These are phyloP conservation scores for Cydia strobilella DNA, from an alignment of 1,140 invertebrate species.

Conservation along the genomic window DNA sequence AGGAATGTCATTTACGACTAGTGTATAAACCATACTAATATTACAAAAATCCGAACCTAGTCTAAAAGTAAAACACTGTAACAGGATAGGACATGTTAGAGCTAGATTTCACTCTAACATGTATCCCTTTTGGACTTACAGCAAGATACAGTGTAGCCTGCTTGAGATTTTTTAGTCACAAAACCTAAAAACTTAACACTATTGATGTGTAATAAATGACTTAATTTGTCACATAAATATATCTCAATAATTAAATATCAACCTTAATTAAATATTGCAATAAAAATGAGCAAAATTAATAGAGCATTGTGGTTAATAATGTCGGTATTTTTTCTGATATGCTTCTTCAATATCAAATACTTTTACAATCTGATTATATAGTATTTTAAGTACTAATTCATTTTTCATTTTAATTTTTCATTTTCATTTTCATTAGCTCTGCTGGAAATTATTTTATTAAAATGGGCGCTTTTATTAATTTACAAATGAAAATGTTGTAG, in stretches of 20 bases:
- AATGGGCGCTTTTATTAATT: not conserved
- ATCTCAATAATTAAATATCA: not conserved
- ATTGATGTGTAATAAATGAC: not conserved
- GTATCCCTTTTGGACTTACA: not conserved
- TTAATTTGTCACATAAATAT: not conserved
- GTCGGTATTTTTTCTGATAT: not conserved
- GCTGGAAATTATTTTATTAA: not conserved
- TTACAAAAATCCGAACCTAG: not conserved
- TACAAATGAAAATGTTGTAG: too few relatives aligned
- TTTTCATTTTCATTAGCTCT: too few relatives aligned
- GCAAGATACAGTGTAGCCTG: too few relatives aligned
- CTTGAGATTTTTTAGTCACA: too few relatives aligned
- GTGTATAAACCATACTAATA: not conserved
- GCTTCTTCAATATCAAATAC: not conserved
- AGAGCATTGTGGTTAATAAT: not conserved
- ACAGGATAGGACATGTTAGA: not conserved
- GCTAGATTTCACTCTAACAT: not conserved
- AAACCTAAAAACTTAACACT: too few relatives aligned
- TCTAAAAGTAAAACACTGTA: not conserved
- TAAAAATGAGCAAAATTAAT: conserved; percentile 9
- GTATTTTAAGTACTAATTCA: not conserved
- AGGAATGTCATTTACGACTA: not conserved
- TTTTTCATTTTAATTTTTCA: too few relatives aligned
- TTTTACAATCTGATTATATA: too few relatives aligned
- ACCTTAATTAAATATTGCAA: not conserved